These are phyloP conservation scores for Peucedramus taeniatus DNA, from an alignment of 2,113 vertebrate genomes.

Conservation along the genomic window DNA sequence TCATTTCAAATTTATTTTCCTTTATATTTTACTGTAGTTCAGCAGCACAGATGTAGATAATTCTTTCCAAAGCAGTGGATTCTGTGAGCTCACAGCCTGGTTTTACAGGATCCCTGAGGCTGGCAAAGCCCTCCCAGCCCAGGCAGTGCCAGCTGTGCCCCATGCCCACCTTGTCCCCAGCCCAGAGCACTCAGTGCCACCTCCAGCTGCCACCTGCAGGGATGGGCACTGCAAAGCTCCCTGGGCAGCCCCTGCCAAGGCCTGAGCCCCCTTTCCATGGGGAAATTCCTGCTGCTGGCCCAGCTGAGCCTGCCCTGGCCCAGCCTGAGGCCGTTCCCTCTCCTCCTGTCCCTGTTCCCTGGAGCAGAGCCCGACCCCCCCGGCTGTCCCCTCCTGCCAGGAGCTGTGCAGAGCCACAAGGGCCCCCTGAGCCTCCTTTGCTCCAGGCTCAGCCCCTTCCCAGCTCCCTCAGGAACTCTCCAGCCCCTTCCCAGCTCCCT, in stretches of 20 bases:
- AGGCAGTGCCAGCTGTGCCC: fast-evolving
- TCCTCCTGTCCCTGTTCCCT: background rate
- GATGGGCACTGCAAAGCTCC: background rate
- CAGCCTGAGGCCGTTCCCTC: background rate
- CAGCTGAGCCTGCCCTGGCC: background rate
- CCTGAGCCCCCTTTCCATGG: background rate
- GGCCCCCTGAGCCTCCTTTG: background rate
- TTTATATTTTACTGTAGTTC: background rate
- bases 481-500: background rate
- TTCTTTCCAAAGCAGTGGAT: background rate
- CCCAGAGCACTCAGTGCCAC: background rate
- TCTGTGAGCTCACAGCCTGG: background rate
- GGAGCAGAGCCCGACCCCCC: background rate
- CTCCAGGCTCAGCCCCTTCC: background rate
- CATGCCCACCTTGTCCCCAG: background rate
- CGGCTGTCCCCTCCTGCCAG: background rate
- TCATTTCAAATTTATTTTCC: background rate
- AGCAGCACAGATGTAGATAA: background rate
- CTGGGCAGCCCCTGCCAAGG: background rate
- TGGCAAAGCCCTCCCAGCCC: background rate
- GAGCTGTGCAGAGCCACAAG: background rate
- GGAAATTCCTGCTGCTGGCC: background rate
- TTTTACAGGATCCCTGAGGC: background rate
- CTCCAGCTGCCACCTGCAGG: background rate
- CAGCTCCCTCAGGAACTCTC: background rate